phyloP scores from a whole-genome alignment of 1,140 invertebrate genomes.

The Adelges cooleyi region DNA sequence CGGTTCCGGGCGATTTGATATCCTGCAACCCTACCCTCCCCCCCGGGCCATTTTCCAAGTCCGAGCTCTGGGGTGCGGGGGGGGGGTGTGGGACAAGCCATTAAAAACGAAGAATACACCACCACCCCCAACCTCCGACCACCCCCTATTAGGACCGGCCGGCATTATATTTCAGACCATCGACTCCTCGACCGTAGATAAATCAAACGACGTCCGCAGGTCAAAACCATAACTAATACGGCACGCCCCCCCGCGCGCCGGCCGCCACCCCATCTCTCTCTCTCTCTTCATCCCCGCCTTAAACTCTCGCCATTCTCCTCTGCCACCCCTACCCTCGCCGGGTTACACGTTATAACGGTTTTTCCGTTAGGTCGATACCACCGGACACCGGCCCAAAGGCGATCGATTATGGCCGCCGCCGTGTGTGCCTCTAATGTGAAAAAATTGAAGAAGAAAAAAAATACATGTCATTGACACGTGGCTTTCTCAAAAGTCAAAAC shows the following conservation, averaged over 20 bases:
- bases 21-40: neutral
- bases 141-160: neutral
- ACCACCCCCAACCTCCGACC: neutral
- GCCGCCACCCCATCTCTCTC: too few species aligned
- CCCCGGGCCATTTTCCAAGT: too few species aligned
- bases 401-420: neutral
- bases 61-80: too few species aligned
- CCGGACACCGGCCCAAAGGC: neutral
- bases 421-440: too few species aligned
- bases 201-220: slow-evolving; percentile 19
- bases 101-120: slow-evolving; percentile 6
- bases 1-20: slow-evolving; percentile 20
- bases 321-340: neutral
- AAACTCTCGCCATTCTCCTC: neutral
- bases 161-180: slow-evolving; percentile 24
- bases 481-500: too few species aligned
- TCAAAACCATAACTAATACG: slow-evolving; percentile 20
- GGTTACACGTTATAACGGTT: neutral
- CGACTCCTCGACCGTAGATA: slow-evolving; percentile 15
- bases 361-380: neutral
- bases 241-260: neutral
- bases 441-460: too few species aligned
- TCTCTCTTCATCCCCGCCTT: too few species aligned
- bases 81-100: neutral
- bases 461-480: too few species aligned